phyloP scores from a whole-genome alignment of 1,140 invertebrate genomes.

The Drosophila paulistorum region DNA sequence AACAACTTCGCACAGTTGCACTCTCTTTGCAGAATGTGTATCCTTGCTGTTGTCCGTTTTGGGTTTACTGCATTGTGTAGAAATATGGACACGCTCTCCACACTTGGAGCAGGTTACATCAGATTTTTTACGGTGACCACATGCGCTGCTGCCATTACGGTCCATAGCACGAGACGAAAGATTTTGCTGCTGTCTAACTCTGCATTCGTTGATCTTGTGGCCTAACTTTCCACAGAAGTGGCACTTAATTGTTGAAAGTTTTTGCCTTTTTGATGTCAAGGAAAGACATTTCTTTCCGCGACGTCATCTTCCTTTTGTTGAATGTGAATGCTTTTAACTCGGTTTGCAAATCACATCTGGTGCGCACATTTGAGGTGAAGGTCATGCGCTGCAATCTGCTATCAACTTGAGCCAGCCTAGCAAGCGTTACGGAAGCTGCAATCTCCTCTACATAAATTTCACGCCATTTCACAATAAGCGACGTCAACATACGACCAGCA shows the following conservation, averaged over 20 bases:
- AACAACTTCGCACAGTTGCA: conserved; percentile 25
- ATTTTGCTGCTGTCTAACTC: conserved; percentile 30
- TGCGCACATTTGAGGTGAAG: conserved; percentile 30
- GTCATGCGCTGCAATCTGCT: conserved; percentile 11
- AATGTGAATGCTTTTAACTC: conserved; percentile 29
- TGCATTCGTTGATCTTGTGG: conserved; percentile 28
- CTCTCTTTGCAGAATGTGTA: conserved; percentile 20
- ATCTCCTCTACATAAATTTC: conserved; percentile 20
- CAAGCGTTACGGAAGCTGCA: conserved; percentile 30
- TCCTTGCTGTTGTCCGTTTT: conserved; percentile 23
- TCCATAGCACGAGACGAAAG: conserved; percentile 12
- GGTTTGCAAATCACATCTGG: conserved; percentile 25
- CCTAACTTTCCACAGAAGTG: conserved; percentile 26
- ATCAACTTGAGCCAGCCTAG: conserved; percentile 22
- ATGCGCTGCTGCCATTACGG: conserved; percentile 17
- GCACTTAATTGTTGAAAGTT: conserved; percentile 29
- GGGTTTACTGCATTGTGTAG: conserved; percentile 21
- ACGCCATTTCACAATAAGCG: conserved; percentile 30
- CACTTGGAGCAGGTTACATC: conserved; percentile 28
- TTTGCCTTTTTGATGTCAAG: conserved; percentile 20
- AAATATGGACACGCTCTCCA: conserved; percentile 23
- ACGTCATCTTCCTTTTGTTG: conserved; percentile 32
- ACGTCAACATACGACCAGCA: conserved; percentile 33
- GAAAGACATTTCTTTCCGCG: conserved; percentile 24
- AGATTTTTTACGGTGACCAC: conserved; percentile 21